Conservation (phyloP, 53 echinoderm and acorn worm species). For the Henricia sp. region DNA sequence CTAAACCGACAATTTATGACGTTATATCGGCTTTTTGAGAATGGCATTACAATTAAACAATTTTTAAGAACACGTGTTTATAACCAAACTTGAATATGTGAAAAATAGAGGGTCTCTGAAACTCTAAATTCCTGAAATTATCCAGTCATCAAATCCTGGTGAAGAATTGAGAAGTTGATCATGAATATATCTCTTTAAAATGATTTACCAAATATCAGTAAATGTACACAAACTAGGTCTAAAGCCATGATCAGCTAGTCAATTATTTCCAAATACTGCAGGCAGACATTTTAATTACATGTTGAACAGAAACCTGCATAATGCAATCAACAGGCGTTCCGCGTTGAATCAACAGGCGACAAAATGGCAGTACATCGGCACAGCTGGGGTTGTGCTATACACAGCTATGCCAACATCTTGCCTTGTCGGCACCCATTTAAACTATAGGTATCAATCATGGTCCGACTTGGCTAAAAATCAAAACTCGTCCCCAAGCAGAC, state of each 20-base stretch:
- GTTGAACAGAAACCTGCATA: background rate
- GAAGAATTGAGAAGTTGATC: background rate
- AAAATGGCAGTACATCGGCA: conserved; percentile 89
- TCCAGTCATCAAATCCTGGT: no score
- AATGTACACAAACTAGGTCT: background rate
- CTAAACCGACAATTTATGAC: no score
- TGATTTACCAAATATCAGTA: background rate
- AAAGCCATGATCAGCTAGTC: background rate
- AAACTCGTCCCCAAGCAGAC: background rate
- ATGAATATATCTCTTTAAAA: background rate
- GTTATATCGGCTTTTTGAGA: no score
- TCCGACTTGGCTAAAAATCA: background rate
- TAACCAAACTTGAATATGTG: no score
- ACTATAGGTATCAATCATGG: background rate
- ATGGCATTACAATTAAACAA: no score
- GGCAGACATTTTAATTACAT: background rate
- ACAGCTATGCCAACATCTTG: conserved; percentile 89
- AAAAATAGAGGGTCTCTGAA: no score
- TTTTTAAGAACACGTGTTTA: no score
- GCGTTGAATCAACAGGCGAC: conserved; percentile 25
- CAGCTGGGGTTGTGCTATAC: conserved; percentile 61
- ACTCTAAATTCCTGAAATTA: no score
- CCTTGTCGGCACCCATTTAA: conserved; percentile 54
- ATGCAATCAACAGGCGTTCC: background rate
- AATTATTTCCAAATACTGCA: background rate